Base-by-base conservation (phyloP, 2,888 invertebrate species). In the Nephrocerus scutellatus region DNA sequence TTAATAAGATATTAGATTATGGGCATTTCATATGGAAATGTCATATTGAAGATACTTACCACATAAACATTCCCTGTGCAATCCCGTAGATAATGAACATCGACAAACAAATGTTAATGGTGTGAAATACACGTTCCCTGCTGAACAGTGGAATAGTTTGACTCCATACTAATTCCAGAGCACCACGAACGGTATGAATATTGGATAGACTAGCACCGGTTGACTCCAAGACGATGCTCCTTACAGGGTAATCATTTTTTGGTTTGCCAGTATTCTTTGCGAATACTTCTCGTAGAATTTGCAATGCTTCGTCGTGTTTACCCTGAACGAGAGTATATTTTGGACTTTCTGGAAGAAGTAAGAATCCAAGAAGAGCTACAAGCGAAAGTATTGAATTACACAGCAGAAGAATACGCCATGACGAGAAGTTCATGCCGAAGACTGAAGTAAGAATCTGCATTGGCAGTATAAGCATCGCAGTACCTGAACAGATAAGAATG, bases 341-440 rank as follows among this genome's bases (percentile, higher is more conserved):
- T 0, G 89, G 88, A 46, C 84, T 88, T 59, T 89, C 89, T 0
- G 87, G 85, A 10, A 80, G 72, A 29, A 71, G 70, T 6, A 72
- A 57, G 10, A 81, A 64, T 10, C 78, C 70, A 0, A 77, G 24
- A 0, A 79, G 73, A 1, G 78, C 75, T 1, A 81, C 32, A 0
- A 81, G 54, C 51, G 79, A 78, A 0, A 87, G 79, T 3, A 82
- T 23, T 0, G 79, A 75, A 41, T 82, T 75, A 1, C 79, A 62
- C 0, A 82, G 72, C 3, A 88, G 65, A 41, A 85, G 76, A 5
- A 86, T 58, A 6, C 88, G 72, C 89, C 89, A 89, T 1, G 86
- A 81, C 22, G 79, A 74, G 56, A 80, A 78, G 1, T 62, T 59
- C 42, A 84, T 68, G 33, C 68, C 72, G 25, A 79, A 59, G 36